Conservation (phyloP, 2,113 vertebrate species). For the Trematocara unimaculatum region DNA sequence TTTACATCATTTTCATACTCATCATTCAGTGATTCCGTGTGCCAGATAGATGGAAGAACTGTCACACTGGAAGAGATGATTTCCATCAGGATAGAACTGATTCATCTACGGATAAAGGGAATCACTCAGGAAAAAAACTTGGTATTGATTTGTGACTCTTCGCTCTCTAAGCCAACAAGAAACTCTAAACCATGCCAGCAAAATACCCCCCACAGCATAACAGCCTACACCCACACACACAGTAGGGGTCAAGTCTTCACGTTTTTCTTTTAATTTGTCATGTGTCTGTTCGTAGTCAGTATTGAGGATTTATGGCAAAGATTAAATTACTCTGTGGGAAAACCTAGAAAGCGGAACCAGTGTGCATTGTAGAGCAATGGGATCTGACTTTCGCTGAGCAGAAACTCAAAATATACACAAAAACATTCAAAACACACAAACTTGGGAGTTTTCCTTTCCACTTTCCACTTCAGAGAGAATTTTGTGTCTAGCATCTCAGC, state of each 20-base stretch:
- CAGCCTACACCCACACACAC: neutral
- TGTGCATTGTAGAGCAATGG: neutral
- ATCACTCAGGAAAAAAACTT: neutral
- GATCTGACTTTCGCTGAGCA: neutral
- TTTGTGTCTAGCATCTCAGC: constrained; percentile 10
- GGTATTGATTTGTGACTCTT: neutral
- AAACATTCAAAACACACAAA: constrained; percentile 5
- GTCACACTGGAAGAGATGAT: neutral
- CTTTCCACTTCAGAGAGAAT: constrained; percentile 30
- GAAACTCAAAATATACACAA: constrained; percentile 7
- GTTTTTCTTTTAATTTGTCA: neutral
- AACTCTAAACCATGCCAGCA: neutral
- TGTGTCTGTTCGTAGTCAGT: neutral
- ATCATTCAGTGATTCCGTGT: neutral
- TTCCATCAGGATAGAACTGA: neutral
- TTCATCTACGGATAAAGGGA: neutral
- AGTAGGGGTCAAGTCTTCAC: neutral
- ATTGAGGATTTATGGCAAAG: neutral
- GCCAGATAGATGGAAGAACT: neutral
- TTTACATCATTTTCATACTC: neutral
- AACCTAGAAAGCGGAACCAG: constrained; percentile 5
- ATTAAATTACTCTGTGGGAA: constrained; percentile 17
- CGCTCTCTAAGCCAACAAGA: neutral
- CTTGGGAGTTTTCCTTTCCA: neutral
- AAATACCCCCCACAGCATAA: neutral